phyloP scores from a whole-genome alignment of 2,113 vertebrate species.

The Chelonoidis abingdonii region DNA sequence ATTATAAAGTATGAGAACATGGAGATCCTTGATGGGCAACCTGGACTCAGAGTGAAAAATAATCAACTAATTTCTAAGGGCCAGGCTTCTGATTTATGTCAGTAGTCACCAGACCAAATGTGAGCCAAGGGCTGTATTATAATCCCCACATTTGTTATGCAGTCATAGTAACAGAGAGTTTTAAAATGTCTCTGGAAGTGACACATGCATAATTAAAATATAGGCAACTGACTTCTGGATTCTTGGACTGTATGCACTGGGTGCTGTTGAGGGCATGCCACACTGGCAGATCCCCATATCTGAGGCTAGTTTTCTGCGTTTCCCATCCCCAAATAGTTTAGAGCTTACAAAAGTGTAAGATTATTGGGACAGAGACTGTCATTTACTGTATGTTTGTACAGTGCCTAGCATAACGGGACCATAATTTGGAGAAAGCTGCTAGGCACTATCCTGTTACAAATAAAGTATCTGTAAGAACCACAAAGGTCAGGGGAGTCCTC shows the following conservation, averaged over 20 bases:
- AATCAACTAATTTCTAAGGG: not conserved
- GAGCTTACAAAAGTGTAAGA: not conserved
- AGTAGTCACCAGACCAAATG: not conserved
- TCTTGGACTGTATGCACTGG: rapidly evolving
- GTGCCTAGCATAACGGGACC: not conserved
- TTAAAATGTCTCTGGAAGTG: not conserved
- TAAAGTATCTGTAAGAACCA: not conserved
- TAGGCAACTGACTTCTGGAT: not conserved
- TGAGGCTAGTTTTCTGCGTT: not conserved
- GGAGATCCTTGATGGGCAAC: not conserved
- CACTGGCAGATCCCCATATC: not conserved
- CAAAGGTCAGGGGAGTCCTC: not conserved
- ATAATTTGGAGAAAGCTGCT: not conserved
- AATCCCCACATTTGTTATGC: not conserved
- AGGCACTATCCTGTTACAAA: not conserved
- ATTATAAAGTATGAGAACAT: not conserved
- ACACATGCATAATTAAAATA: not conserved
- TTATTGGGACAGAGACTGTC: not conserved
- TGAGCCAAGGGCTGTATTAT: not conserved
- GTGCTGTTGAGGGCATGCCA: not conserved
- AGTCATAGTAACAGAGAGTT: not conserved
- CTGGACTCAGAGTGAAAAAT: not conserved
- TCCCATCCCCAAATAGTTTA: not conserved
- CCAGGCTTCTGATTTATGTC: not conserved
- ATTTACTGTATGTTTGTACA: not conserved